Evolutionary conservation across 2,113 vertebrate genomes (phyloP), one percentile per base, ranked within the genome.

Genomic region (Ceuthmochares aereus): DNA sequence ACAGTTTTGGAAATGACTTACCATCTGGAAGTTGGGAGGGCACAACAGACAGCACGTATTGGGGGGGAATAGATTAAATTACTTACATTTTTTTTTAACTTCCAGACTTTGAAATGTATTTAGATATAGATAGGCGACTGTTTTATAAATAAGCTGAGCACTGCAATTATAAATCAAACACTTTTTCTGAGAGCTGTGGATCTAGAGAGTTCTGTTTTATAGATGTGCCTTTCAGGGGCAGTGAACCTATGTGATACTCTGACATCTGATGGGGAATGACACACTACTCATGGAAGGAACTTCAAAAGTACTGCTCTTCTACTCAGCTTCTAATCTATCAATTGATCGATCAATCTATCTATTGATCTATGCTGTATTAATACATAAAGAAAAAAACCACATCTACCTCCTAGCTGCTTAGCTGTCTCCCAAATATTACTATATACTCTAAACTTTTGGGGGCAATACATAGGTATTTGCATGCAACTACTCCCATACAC

Each of bases 391-490:
- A 60, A 12, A 5, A 17, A 84, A 69, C 22, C 7, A 1, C 42
- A 15, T 6, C 8, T n/a, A 55, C 12, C 21, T 83, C 32, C 37
- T 25, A 45, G 6, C 7, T 72, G 6, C 47, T 63, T 62, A 51
- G 3, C 1, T 18, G 5, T 84, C 18, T 67, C 45, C n/a, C 36
- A 6, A 3, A n/a, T 34, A 26, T 34, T 8, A 12, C 55, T 78
- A 2, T 32, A 7, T 58, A 11, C 4, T 6, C 8, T 54, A 43
- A 66, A 51, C 0, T 8, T 66, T n/a, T 26, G 1, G 2, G 17
- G 4, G 3, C 12, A 59, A 59, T 8, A 14, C 1, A 10, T 4
- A 30, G 2, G 0, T 67, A 20, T 43, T 74, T 77, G 32, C 14
- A 22, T n/a, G 15, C 26, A 81, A 20, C 40, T 34, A 7, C 18